Evolutionary conservation across 2,797 vertebrate genomes (phyloP).

Genomic region (Dermochelys coriacea): DNA sequence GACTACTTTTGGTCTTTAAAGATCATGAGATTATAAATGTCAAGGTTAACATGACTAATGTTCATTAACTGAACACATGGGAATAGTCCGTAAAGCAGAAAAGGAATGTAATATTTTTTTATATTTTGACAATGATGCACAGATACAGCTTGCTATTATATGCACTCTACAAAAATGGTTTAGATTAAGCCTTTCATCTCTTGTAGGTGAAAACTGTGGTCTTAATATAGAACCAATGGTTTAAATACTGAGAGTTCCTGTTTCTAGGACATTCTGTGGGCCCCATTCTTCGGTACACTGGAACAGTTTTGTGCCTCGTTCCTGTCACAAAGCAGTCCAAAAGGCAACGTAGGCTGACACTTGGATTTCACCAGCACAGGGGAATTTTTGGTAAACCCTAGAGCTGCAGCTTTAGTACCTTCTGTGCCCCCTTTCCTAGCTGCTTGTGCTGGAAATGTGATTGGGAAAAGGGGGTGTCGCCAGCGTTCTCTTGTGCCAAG

Average conservation of each 20-base stretch:
- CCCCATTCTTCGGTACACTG: slow-evolving; percentile 64
- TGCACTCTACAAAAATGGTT: slow-evolving; percentile 25
- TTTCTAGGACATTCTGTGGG: slow-evolving; percentile 67
- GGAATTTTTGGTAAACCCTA: slow-evolving; percentile 72
- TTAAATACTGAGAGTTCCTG: slow-evolving; percentile 66
- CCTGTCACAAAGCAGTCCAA: slow-evolving; percentile 67
- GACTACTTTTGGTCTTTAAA: not conserved
- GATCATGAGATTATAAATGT: not conserved
- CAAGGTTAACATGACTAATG: not conserved
- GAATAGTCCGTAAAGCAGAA: not conserved
- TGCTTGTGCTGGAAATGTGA: slow-evolving; percentile 71
- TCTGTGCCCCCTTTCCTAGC: slow-evolving; percentile 61
- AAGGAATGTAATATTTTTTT: slow-evolving; percentile 23
- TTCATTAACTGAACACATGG: not conserved
- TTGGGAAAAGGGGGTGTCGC: slow-evolving; percentile 70
- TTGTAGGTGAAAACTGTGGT: not conserved
- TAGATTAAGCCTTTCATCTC: slow-evolving; percentile 40
- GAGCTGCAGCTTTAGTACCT: slow-evolving; percentile 65
- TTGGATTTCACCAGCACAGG: slow-evolving; percentile 69
- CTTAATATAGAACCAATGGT: slow-evolving; percentile 46
- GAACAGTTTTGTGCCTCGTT: slow-evolving; percentile 69
- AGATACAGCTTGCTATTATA: not conserved
- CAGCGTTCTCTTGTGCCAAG: slow-evolving; percentile 47
- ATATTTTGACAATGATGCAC: not conserved
- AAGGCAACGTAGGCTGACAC: slow-evolving; percentile 70